Conservation (phyloP, 2,797 vertebrate genomes). For the Danio tinwini region DNA sequence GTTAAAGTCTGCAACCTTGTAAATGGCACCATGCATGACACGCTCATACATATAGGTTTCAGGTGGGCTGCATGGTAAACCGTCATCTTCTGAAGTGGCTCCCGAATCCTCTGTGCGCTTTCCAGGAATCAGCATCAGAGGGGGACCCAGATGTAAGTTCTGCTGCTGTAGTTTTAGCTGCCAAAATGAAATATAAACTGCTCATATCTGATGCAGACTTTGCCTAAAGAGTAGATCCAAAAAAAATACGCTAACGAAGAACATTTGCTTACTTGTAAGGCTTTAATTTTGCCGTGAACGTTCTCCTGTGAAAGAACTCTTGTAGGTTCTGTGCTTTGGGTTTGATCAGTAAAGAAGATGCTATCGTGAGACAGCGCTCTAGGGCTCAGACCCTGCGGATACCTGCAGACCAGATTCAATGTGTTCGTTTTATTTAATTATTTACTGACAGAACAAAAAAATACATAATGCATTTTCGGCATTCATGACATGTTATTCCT, state of each 20-base stretch:
- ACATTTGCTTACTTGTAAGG: conserved; percentile 80
- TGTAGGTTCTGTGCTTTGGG: conserved; percentile 74
- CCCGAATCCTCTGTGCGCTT: conserved; percentile 82
- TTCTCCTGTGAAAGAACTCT: conserved; percentile 87
- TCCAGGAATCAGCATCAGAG: conserved; percentile 70
- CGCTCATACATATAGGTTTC: conserved; percentile 79
- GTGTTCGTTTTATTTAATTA: conserved; percentile 34
- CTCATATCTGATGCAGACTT: background rate
- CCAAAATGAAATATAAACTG: conserved; percentile 11
- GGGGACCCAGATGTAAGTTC: conserved; percentile 80
- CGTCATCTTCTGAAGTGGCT: conserved; percentile 88
- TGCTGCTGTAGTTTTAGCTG: conserved; percentile 83
- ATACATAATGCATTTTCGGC: too few relatives aligned
- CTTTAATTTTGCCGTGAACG: conserved; percentile 83
- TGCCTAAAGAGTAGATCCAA: background rate
- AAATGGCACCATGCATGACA: conserved; percentile 55
- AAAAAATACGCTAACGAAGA: background rate
- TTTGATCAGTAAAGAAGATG: conserved; percentile 85
- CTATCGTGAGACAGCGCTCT: conserved; percentile 89
- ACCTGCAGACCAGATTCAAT: conserved; percentile 70
- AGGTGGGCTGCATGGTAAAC: conserved; percentile 84
- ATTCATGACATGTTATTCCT: too few relatives aligned
- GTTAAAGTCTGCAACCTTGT: conserved; percentile 61
- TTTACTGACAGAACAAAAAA: background rate
- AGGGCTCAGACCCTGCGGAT: conserved; percentile 76